Conservation (phyloP, 2,888 invertebrate genomes). For the Caenorhabditis sp. region DNA sequence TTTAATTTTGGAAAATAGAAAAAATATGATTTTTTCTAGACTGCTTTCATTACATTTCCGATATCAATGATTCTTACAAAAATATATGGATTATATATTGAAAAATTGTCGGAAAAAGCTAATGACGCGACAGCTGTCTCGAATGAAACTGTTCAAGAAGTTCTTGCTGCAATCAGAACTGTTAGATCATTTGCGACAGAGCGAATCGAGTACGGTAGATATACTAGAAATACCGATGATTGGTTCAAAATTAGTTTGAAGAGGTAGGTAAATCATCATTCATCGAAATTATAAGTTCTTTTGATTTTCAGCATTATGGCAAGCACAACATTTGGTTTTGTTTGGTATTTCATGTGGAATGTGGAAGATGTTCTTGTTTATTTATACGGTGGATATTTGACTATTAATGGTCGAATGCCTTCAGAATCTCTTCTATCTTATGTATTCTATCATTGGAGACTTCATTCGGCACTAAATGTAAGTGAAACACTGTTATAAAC, state of each 20-base stretch:
- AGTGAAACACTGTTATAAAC: too few relatives aligned
- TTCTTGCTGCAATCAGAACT: constrained; percentile 33
- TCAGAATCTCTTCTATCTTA: constrained; percentile 29
- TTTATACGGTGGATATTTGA: constrained; percentile 38
- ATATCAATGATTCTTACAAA: constrained; percentile 27
- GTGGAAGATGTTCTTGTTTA: constrained; percentile 31
- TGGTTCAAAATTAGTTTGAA: constrained; percentile 40
- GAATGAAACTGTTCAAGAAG: constrained; percentile 38
- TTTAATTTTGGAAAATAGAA: not conserved
- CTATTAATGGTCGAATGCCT: constrained; percentile 28
- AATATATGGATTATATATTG: constrained; percentile 23
- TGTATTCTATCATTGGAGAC: constrained; percentile 36
- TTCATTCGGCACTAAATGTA: constrained; percentile 29
- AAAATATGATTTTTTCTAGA: not conserved
- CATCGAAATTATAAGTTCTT: not conserved
- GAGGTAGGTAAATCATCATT: not conserved
- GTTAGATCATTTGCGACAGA: constrained; percentile 37
- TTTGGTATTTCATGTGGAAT: constrained; percentile 37
- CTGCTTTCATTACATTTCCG: constrained; percentile 29
- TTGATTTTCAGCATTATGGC: constrained; percentile 16
- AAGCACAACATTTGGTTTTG: constrained; percentile 22
- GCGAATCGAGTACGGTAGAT: constrained; percentile 19
- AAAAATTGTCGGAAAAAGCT: constrained; percentile 31
- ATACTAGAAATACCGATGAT: constrained; percentile 20
- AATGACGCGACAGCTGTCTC: constrained; percentile 34